Percentiles rank a stretch among this genome's conserved stretches.
These are phyloP conservation scores for Pseudochirops corinnae DNA, from an alignment of 2,797 vertebrate genomes.

Conservation along the genomic window DNA sequence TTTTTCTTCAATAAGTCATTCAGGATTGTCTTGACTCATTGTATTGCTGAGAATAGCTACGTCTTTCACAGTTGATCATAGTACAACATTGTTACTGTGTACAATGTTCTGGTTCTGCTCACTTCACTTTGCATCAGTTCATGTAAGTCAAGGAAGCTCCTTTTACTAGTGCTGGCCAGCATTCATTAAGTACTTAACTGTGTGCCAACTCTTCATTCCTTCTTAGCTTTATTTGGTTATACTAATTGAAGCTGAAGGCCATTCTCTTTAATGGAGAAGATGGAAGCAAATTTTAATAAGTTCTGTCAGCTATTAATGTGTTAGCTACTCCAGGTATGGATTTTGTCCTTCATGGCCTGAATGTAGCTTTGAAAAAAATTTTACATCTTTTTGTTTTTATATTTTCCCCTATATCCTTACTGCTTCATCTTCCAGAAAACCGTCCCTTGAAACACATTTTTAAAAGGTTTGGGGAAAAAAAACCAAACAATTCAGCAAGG, in stretches of 20 bases:
- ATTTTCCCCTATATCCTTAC: background rate
- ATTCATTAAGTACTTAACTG: no score
- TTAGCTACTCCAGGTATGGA: no score
- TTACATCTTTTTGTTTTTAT: no score
- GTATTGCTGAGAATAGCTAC: background rate
- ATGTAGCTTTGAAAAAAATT: no score
- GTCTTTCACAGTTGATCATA: background rate
- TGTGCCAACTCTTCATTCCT: no score
- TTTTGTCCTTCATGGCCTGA: no score
- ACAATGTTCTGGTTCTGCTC: background rate
- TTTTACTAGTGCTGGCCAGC: background rate
- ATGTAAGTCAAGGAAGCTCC: background rate
- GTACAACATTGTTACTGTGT: background rate
- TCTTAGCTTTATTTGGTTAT: no score
- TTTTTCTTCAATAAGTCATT: no score
- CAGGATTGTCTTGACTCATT: background rate
- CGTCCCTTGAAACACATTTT: background rate
- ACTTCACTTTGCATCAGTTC: background rate
- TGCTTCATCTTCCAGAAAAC: background rate
- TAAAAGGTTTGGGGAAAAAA: background rate
- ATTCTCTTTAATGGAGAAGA: no score
- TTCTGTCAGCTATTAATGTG: no score
- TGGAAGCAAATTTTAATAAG: no score
- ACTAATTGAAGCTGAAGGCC: no score
- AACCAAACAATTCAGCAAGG: background rate